Evolutionary conservation across 2,113 vertebrate genomes (phyloP).

Genomic region (Rhea pennata): DNA sequence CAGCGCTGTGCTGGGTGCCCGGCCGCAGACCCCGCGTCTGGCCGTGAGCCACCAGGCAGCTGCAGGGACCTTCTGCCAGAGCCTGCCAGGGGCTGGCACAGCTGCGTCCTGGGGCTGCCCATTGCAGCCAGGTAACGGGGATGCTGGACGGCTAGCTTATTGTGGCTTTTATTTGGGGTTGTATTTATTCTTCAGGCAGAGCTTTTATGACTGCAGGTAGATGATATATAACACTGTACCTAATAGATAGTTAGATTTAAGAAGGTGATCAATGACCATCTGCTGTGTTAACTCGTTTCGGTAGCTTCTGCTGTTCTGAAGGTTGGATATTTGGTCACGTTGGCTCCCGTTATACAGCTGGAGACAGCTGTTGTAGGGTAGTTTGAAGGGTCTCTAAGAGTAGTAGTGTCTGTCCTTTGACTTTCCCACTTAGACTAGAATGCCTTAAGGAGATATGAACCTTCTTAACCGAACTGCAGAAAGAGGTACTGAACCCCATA

Average conservation of each 20-base stretch:
- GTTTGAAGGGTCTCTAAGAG: background rate
- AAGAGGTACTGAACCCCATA: background rate
- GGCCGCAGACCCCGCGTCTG: background rate
- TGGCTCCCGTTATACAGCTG: background rate
- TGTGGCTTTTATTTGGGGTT: background rate
- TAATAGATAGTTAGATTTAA: background rate
- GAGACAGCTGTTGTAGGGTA: background rate
- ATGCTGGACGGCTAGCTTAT: fast-evolving
- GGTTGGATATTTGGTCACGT: background rate
- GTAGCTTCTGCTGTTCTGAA: background rate
- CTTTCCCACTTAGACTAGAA: background rate
- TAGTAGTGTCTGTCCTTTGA: background rate
- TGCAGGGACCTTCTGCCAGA: background rate
- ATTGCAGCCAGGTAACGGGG: background rate
- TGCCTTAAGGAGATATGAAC: background rate
- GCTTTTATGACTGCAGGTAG: background rate
- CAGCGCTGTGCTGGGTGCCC: background rate
- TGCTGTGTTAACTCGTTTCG: background rate
- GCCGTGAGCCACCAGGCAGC: background rate
- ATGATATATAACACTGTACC: background rate
- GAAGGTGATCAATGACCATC: background rate
- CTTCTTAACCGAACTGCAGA: background rate
- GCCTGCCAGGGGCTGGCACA: background rate
- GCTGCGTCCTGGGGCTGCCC: background rate
- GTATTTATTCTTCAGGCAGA: background rate